Evolutionary conservation across 2,888 invertebrate genomes (phyloP), one percentile per base, ranked within the genome.

Genomic region (Drosophila paucipuncta): DNA sequence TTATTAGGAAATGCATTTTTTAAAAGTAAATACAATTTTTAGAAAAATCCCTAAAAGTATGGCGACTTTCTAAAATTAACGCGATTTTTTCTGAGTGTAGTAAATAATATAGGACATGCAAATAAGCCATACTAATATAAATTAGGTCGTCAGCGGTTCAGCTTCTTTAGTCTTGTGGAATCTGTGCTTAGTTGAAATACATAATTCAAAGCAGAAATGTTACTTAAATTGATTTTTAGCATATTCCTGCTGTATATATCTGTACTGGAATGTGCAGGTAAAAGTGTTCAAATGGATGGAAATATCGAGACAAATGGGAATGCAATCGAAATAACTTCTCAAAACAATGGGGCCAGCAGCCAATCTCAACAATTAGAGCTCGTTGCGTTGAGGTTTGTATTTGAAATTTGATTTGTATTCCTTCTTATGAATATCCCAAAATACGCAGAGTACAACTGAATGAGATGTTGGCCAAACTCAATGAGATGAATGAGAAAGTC

Each of bases 21-120:
- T 1, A 13, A 4, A 13, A 35, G 1, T 4, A 35, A 13, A 35
- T 4, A 1, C 4, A 4, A 4, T 35, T 1, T 35, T 35, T 35
- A 13, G 35, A 11, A 4, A 33, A 11, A 33, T 3, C 11, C 11
- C 11, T 33, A 4, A 33, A 33, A 35, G 35, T 16, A 35, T 16
- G 0, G 0, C 16, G 35, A 35, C 0, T 35, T 35, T 35, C 35
- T 4, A 16, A 35, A 16, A 35, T 16, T 0, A 13, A 5, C 16
- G 4, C 13, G 35, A 16, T 35, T 13, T 35, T 35, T 35, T 35
- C 11, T 2, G 22, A 43, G 22, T 43, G 43, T 43, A 43, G 22
- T 22, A 22, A 4, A 1, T 22, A 43, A 22, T 11, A 11, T 43
- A 22, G 11, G 11, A 11, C 11, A 13, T 35, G 22, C 0, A 22